Percentiles rank a stretch among this genome's conserved stretches.
Conservation (phyloP, 2,113 vertebrate species). For the Scophthalmus maximus region DNA sequence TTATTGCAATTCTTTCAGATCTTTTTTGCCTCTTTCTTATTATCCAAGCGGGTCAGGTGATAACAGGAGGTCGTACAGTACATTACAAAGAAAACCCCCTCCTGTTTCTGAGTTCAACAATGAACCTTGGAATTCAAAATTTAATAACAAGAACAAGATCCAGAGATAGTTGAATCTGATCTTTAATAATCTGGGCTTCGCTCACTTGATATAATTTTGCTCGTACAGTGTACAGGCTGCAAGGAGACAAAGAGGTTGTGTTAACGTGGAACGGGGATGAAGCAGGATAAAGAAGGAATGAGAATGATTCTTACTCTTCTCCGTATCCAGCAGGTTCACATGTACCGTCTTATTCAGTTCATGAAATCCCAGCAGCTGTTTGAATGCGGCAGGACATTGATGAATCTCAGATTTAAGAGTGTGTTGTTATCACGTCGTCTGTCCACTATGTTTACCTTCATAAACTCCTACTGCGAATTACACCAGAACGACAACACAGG, state of each 20-base stretch:
- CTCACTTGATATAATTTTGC: neutral
- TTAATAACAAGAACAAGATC: neutral
- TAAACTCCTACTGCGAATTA: neutral
- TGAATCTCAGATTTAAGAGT: neutral
- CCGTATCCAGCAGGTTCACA: too few relatives aligned
- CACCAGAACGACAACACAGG: neutral
- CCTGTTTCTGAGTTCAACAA: neutral
- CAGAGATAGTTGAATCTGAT: neutral
- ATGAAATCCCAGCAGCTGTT: neutral
- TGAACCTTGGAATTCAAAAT: neutral
- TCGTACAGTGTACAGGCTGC: neutral
- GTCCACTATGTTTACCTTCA: neutral
- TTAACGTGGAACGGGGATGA: neutral
- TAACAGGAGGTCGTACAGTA: too few relatives aligned
- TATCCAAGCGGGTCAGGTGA: too few relatives aligned
- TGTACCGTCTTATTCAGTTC: neutral
- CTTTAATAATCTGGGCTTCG: neutral
- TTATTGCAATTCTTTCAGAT: neutral
- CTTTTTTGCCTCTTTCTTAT: too few relatives aligned
- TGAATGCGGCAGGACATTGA: neutral
- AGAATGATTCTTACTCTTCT: neutral
- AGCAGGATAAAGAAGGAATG: neutral
- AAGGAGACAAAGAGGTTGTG: neutral
- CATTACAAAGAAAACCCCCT: too few relatives aligned
- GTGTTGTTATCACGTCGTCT: neutral